A percentile compares a stretch with the other conserved stretches of the same genome.
These are phyloP conservation scores for Drosophila pegasa DNA, from an alignment of 2,888 invertebrate genomes.

Conservation along the genomic window DNA sequence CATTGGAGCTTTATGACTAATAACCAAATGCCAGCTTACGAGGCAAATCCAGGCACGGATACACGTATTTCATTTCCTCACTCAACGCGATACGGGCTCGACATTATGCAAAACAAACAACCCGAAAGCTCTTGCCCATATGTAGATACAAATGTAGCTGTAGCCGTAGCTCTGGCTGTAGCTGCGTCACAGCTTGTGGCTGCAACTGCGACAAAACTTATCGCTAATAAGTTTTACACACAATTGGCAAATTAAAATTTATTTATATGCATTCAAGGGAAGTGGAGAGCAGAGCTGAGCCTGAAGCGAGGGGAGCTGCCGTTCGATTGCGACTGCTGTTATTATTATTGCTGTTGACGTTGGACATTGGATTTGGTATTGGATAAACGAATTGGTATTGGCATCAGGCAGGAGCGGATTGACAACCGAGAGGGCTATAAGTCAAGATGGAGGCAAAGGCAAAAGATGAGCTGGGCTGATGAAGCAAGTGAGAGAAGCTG, in stretches of 20 bases:
- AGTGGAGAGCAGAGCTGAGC: too few species aligned
- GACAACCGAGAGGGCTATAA: not conserved
- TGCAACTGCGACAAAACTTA: conserved; percentile 64
- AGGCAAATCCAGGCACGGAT: conserved; percentile 21
- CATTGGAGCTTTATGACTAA: conserved; percentile 69
- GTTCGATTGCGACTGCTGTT: conserved; percentile 51
- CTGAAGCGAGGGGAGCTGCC: conserved; percentile 9
- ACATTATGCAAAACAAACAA: conserved; percentile 50
- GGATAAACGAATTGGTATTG: conserved; percentile 23
- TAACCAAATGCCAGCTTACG: conserved; percentile 62
- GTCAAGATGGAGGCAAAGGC: not conserved
- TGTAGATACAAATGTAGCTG: conserved; percentile 24
- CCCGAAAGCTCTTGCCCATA: conserved; percentile 38
- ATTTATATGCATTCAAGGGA: conserved; percentile 59
- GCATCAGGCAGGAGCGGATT: conserved; percentile 38
- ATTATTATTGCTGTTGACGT: conserved; percentile 34
- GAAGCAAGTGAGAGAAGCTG: not conserved
- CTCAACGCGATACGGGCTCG: conserved; percentile 27
- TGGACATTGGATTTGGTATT: conserved; percentile 24
- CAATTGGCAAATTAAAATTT: conserved; percentile 78
- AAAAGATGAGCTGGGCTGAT: not conserved
- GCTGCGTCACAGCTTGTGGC: conserved; percentile 18
- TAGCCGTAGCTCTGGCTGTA: not conserved
- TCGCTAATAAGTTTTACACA: conserved; percentile 76
- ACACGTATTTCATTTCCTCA: conserved; percentile 53